phyloP scores from a whole-genome alignment of 2,797 vertebrate species.

The Pseudocheirus occidentalis region DNA sequence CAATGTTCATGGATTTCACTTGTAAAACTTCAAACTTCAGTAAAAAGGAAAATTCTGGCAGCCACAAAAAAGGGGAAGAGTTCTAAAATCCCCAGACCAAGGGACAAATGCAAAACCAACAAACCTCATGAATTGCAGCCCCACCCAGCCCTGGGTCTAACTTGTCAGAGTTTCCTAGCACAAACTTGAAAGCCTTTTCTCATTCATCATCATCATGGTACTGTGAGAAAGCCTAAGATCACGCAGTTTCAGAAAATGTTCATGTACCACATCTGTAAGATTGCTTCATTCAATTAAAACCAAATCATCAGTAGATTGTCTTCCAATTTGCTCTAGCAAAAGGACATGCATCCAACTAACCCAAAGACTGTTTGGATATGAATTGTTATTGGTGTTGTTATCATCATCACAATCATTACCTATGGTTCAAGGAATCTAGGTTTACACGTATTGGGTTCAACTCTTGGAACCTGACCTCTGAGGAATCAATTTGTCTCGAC shows the following conservation, averaged over 20 bases:
- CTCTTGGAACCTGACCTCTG: not conserved
- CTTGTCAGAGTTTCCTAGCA: not conserved
- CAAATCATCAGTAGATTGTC: not conserved
- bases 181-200: not conserved
- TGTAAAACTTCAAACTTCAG: constrained; percentile 37
- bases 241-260: not conserved
- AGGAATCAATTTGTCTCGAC: not conserved
- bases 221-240: not conserved
- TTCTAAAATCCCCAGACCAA: not conserved
- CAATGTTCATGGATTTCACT: constrained; percentile 38
- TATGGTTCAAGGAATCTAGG: not conserved
- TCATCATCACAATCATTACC: not conserved
- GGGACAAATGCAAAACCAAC: not conserved
- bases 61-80: constrained; percentile 17
- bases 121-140: not conserved
- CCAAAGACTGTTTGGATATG: not conserved
- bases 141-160: not conserved
- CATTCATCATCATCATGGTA: not conserved
- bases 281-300: not conserved
- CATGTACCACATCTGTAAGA: not conserved
- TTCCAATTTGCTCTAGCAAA: not conserved
- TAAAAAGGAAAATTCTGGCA: constrained; percentile 52
- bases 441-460: not conserved
- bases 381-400: not conserved
- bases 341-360: not conserved